Evolutionary conservation across 1,140 invertebrate species (phyloP).

Genomic region (Vanessa tameamea): DNA sequence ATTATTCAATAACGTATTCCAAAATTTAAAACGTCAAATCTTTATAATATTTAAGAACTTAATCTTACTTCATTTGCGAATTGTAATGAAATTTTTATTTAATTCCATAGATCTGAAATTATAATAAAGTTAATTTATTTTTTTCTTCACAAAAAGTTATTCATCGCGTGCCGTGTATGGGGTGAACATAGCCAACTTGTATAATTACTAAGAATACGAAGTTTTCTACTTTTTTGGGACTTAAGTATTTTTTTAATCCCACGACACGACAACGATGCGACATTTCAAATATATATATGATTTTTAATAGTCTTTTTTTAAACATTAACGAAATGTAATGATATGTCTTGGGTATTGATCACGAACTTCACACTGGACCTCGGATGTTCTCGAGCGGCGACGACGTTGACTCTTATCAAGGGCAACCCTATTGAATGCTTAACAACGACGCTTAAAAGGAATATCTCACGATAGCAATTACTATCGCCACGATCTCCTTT

Average conservation of each 20-base stretch:
- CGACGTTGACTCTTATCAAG: not conserved
- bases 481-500: not conserved
- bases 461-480: not conserved
- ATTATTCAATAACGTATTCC: not conserved
- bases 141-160: conserved; percentile 37
- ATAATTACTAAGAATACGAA: conserved; percentile 65
- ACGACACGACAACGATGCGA: conserved; percentile 30
- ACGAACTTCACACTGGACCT: not conserved
- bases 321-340: no score
- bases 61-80: no score
- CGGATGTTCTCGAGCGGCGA: not conserved
- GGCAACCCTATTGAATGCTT: not conserved
- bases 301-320: not conserved
- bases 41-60: not conserved
- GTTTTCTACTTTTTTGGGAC: conserved; percentile 59
- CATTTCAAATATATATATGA: no score
- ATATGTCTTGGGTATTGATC: not conserved
- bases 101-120: not conserved
- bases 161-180: conserved; percentile 59
- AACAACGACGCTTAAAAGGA: not conserved
- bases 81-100: not conserved
- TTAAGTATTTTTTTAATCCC: conserved; percentile 19
- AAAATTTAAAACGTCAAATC: not conserved
- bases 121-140: conserved; percentile 11
- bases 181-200: conserved; percentile 54